phyloP scores from a whole-genome alignment of 2,888 invertebrate species.

The Timema cristinae region DNA sequence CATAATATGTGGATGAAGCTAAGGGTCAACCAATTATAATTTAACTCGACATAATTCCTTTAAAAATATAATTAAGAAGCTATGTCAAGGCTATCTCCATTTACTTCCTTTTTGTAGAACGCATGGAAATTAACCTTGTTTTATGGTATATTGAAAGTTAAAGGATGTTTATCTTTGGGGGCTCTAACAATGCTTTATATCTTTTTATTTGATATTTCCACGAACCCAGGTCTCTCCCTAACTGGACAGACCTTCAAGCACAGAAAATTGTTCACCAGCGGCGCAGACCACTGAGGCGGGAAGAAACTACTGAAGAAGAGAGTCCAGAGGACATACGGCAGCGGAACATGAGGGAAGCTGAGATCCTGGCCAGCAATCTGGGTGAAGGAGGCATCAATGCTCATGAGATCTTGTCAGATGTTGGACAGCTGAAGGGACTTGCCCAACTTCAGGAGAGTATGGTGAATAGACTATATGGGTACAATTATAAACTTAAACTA shows the following conservation, averaged over 20 bases:
- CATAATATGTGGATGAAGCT: no score
- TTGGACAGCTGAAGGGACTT: slow-evolving; percentile 73
- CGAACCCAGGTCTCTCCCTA: slow-evolving; percentile 64
- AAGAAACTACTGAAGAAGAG: slow-evolving; percentile 62
- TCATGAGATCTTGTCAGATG: slow-evolving; percentile 83
- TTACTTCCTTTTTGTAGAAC: no score
- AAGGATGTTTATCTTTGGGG: no score
- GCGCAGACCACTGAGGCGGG: slow-evolving; percentile 45
- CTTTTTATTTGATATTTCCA: neutral
- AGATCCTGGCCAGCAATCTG: slow-evolving; percentile 86
- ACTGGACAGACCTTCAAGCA: slow-evolving; percentile 65
- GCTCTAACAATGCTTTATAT: neutral
- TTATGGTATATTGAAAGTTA: no score
- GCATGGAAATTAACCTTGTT: no score
- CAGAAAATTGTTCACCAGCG: slow-evolving; percentile 42
- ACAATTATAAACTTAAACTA: no score
- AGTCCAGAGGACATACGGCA: slow-evolving; percentile 74
- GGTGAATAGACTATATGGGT: slow-evolving; percentile 48
- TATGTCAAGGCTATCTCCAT: no score
- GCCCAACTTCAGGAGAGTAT: slow-evolving; percentile 90
- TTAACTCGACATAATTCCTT: no score
- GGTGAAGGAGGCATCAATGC: slow-evolving; percentile 81
- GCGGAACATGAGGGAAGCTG: slow-evolving; percentile 82
- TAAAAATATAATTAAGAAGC: no score
- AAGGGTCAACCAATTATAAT: no score